phyloP scores from a whole-genome alignment of 2,797 vertebrate genomes.

The Tamandua tetradactyla region DNA sequence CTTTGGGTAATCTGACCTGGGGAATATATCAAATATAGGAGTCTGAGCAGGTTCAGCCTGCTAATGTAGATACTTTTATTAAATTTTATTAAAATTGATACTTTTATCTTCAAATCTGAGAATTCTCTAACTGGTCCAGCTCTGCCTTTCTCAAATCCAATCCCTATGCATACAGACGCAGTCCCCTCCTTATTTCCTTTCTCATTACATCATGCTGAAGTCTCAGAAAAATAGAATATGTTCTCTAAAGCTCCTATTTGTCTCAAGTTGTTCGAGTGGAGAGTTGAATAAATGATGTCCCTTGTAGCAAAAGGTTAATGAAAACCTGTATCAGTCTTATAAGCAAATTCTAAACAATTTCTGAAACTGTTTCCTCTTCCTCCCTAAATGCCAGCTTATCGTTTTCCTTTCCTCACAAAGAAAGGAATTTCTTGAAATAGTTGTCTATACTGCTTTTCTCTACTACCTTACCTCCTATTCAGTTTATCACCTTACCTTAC shows the following conservation, averaged over 20 bases:
- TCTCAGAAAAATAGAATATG: neutral
- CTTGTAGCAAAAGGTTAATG: neutral
- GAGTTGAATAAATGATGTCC: conserved; percentile 14
- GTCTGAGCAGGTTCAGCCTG: neutral
- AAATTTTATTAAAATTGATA: neutral
- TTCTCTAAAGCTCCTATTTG: neutral
- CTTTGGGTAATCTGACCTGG: neutral
- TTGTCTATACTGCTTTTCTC: neutral
- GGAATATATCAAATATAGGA: neutral
- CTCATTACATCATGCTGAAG: neutral
- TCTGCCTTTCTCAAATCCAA: neutral
- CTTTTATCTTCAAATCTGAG: conserved; percentile 4
- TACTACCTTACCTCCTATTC: neutral
- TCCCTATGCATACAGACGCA: neutral
- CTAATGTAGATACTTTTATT: neutral
- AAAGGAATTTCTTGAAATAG: neutral
- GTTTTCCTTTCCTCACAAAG: neutral
- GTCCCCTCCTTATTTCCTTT: neutral
- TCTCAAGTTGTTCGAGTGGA: neutral
- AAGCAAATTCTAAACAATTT: neutral
- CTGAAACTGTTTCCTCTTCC: neutral
- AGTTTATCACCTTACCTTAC: neutral
- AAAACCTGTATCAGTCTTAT: no score
- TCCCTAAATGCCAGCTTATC: neutral
- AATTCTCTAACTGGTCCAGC: neutral